Percentiles rank a stretch among this genome's conserved stretches.
Conservation (phyloP, 2,888 invertebrate species). For the Epinotia bilunana region DNA sequence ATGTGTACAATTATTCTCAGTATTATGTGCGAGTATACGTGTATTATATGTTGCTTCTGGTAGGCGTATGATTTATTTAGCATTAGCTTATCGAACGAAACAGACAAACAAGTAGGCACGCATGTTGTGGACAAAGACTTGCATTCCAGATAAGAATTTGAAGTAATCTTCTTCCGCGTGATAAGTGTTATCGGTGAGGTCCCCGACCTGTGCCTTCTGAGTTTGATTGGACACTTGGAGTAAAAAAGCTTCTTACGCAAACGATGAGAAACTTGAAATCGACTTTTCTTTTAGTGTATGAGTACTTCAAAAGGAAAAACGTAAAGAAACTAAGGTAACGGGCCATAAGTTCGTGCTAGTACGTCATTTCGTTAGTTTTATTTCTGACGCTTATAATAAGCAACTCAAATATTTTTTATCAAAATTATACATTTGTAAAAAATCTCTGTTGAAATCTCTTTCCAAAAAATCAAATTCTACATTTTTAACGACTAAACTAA, state of each 20-base stretch:
- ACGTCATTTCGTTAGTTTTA: no score
- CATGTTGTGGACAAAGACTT: neutral
- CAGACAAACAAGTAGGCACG: slow-evolving; percentile 10
- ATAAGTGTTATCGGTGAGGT: slow-evolving; percentile 10
- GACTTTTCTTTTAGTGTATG: neutral
- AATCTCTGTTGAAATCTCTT: no score
- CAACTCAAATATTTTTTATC: no score
- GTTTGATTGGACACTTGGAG: neutral
- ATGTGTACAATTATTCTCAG: no score
- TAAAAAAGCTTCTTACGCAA: neutral
- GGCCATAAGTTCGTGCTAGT: no score
- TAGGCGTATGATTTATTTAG: slow-evolving; percentile 5
- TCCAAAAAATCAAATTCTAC: no score
- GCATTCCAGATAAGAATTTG: slow-evolving; percentile 3
- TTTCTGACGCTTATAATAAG: no score
- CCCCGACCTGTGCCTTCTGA: neutral
- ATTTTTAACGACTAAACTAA: no score
- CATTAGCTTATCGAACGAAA: slow-evolving; percentile 14
- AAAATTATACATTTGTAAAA: no score
- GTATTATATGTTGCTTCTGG: no score
- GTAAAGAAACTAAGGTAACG: neutral
- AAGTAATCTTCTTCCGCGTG: slow-evolving; percentile 15
- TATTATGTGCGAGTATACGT: no score
- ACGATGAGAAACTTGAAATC: neutral
- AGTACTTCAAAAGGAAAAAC: neutral